Evolutionary conservation across 2,113 vertebrate genomes (phyloP), one percentile per base, ranked within the genome.

Genomic region (Caranx melampygus): DNA sequence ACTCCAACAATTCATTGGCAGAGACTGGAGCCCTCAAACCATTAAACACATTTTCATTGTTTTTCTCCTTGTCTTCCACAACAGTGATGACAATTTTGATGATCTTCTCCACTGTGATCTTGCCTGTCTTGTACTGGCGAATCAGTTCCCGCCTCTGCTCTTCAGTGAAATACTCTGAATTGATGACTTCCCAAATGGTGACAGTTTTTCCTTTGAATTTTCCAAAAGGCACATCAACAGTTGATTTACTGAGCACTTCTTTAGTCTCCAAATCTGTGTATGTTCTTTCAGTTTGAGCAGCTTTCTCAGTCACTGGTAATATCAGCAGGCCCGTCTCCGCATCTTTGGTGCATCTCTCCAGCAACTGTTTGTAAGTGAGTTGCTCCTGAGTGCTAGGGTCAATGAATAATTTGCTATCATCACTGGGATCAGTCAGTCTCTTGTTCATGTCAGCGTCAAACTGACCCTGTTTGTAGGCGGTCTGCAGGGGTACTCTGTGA

Each of bases 111-210:
- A 99, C 96, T 0, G 98, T 99, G 89, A 99, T 96, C 86, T 96
- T 98, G 60, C 97, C 98, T 0, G 96, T 96, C 82, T 96, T 95
- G 92, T 99, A 99, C 81, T 99, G 97, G 37, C 96, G 95, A 74
- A 99, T 95, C 66, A 99, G 89, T 40, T 99, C 97, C 14, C 94
- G 94, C 76, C 96, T 95, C 89, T 99, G 97, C 75, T 96, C 96
- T 0, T 95, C 96, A 0, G 95, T 97, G 89, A 99, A 98, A 75
- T 97, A 98, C 21, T 98, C 97, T 0, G 97, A 99, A 84, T 97
- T 98, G 71, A 99, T 97, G 70, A 99, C 93, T 87, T 99, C 97
- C 97, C 97, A 99, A 86, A 99, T 97, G 79, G 96, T 98, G 81
- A 99, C 94, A 0, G 93, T 97, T 93, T 95, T 97, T 63, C 98